Evolutionary conservation across 2,888 invertebrate genomes (phyloP).

Genomic region (Agrypnus murinus): DNA sequence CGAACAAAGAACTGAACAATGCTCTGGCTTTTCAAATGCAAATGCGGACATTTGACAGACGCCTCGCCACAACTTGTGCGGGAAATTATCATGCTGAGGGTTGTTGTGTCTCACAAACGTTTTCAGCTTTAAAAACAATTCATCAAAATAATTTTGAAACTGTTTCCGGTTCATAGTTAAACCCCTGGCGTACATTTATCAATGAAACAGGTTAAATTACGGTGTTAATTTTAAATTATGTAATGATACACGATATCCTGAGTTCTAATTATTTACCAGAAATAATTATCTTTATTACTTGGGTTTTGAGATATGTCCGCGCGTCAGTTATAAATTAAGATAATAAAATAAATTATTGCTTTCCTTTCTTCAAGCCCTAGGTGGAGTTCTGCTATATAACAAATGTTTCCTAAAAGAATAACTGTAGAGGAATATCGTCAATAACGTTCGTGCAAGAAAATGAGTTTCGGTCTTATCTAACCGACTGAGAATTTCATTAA

Average conservation of each 20-base stretch:
- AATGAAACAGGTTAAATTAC: constrained; percentile 5
- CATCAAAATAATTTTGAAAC: constrained; percentile 44
- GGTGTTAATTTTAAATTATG: constrained; percentile 14
- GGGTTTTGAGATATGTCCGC: not conserved
- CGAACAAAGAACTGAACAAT: constrained; percentile 56
- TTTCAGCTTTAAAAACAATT: constrained; percentile 43
- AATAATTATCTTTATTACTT: constrained; percentile 27
- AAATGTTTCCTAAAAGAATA: constrained; percentile 17
- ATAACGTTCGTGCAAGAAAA: constrained; percentile 30
- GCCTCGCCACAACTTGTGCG: constrained; percentile 48
- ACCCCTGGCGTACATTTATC: not conserved
- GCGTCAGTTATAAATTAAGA: constrained; percentile 20
- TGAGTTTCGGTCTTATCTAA: constrained; percentile 33
- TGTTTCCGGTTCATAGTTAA: constrained; percentile 3
- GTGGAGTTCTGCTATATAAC: not conserved
- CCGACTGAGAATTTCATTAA: constrained; percentile 41
- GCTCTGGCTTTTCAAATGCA: constrained; percentile 55
- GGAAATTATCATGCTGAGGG: constrained; percentile 54
- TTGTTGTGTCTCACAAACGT: constrained; percentile 40
- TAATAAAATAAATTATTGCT: constrained; percentile 22
- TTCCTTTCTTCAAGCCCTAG: not conserved
- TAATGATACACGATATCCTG: constrained; percentile 5
- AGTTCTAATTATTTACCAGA: constrained; percentile 22
- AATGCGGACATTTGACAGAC: constrained; percentile 57
- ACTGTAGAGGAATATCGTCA: constrained; percentile 30